phyloP scores from a whole-genome alignment of 2,113 vertebrate genomes.

The Tragelaphus scriptus region DNA sequence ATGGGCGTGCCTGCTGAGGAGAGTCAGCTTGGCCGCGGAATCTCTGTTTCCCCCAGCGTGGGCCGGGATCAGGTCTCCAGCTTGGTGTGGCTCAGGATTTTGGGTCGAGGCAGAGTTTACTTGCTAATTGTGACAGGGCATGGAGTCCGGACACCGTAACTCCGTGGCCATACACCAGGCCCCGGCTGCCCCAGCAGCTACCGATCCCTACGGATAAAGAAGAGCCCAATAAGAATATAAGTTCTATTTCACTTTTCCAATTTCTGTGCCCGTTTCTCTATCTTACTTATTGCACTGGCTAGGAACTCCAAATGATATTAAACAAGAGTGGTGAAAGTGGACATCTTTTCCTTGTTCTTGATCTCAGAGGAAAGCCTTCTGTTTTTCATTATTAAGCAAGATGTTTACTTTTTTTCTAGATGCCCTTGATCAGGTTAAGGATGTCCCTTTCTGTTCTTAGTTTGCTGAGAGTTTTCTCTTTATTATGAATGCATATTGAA shows the following conservation, averaged over 20 bases:
- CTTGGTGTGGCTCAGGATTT: slow-evolving; percentile 35
- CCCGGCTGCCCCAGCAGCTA: background rate
- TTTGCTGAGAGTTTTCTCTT: background rate
- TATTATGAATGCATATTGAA: background rate
- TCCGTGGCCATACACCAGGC: slow-evolving; percentile 53
- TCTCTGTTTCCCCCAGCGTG: background rate
- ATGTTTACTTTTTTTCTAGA: background rate
- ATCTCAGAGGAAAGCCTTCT: background rate
- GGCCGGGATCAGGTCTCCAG: background rate
- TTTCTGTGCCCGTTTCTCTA: background rate
- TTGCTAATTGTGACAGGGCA: slow-evolving; percentile 87
- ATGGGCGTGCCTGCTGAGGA: background rate
- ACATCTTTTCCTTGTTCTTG: background rate
- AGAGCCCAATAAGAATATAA: background rate
- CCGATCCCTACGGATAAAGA: background rate
- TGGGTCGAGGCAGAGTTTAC: slow-evolving; percentile 74
- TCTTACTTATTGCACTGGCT: background rate
- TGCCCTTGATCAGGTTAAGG: background rate
- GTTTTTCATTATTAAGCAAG: background rate
- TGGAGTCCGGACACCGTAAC: slow-evolving; percentile 70
- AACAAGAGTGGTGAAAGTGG: background rate
- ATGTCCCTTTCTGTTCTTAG: background rate
- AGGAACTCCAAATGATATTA: background rate
- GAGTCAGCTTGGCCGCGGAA: slow-evolving; percentile 1
- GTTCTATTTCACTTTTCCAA: background rate